Percentiles rank a stretch among this genome's conserved stretches.
These are phyloP conservation scores for Orbicella faveolata DNA, from an alignment of 64 coral and sea anemone genomes.

Conservation along the genomic window DNA sequence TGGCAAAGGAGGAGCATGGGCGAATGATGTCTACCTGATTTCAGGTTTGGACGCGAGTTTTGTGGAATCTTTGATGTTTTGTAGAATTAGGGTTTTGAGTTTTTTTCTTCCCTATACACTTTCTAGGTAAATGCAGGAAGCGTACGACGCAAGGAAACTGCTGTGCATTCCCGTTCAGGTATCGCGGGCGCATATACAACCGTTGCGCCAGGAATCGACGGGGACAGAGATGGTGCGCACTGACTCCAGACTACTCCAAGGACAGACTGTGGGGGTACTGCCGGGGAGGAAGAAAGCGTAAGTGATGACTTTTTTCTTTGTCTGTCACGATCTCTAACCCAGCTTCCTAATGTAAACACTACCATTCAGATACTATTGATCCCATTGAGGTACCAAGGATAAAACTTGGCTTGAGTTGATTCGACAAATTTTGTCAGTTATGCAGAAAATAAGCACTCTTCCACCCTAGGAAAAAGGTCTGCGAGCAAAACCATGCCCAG, in stretches of 20 bases:
- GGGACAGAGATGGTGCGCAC: constrained; percentile 44
- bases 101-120: neutral
- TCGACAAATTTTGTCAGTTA: too few relatives aligned
- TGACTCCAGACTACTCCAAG: constrained; percentile 20
- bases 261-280: constrained; percentile 54
- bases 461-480: too few relatives aligned
- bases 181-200: constrained; percentile 8
- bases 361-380: too few relatives aligned
- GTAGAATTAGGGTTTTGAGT: too few relatives aligned
- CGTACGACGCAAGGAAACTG: constrained; percentile 39
- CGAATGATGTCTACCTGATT: constrained; percentile 57
- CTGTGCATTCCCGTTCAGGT: constrained; percentile 60
- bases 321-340: too few relatives aligned
- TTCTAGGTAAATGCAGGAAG: constrained; percentile 33
- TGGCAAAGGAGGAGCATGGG: constrained; percentile 56
- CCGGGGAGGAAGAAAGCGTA: constrained; percentile 35
- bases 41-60: neutral
- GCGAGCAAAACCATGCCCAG: too few relatives aligned
- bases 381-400: too few relatives aligned
- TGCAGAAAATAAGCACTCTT: too few relatives aligned
- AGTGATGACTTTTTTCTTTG: neutral
- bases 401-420: neutral
- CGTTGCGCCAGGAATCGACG: constrained; percentile 37
- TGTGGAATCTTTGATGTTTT: neutral
- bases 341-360: too few relatives aligned